A percentile compares a stretch with the other conserved stretches of the same genome.
Conservation (phyloP, 1,140 invertebrate species). For the Bradynema listronoti region DNA sequence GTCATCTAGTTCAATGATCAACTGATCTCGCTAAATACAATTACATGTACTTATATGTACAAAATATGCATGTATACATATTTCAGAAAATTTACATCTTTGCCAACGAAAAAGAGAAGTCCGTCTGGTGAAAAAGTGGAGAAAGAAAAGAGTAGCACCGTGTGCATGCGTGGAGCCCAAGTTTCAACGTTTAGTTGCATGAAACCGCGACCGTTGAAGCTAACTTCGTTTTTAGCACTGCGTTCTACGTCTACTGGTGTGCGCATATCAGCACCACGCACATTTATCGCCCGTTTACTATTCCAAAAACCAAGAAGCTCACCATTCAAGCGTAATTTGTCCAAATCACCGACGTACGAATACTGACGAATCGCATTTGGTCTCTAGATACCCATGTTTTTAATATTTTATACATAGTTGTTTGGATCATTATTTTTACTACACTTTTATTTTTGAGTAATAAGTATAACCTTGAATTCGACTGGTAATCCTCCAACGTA, state of each 20-base stretch:
- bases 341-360: conserved; percentile 79
- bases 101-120: conserved; percentile 75
- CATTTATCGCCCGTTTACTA: conserved; percentile 71
- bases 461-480: conserved; percentile 53
- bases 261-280: conserved; percentile 68
- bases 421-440: conserved; percentile 58
- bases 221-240: conserved; percentile 51
- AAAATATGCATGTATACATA: conserved; percentile 6
- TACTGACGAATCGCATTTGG: conserved; percentile 67
- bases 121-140: conserved; percentile 79
- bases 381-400: conserved; percentile 52
- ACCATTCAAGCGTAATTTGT: conserved; percentile 80
- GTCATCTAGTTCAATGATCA: conserved; percentile 74
- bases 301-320: conserved; percentile 88
- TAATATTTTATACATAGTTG: conserved; percentile 2
- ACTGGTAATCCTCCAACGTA: conserved; percentile 80
- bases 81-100: conserved; percentile 59
- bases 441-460: too few relatives aligned
- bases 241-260: conserved; percentile 28
- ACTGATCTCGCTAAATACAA: conserved; percentile 67
- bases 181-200: conserved; percentile 65
- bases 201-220: conserved; percentile 74
- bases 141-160: conserved; percentile 70
- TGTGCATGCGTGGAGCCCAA: conserved; percentile 61
- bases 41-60: too few relatives aligned